Evolutionary conservation across 2,113 vertebrate species (phyloP), one percentile per base, ranked within the genome.

Genomic region (Dipodomys merriami): DNA sequence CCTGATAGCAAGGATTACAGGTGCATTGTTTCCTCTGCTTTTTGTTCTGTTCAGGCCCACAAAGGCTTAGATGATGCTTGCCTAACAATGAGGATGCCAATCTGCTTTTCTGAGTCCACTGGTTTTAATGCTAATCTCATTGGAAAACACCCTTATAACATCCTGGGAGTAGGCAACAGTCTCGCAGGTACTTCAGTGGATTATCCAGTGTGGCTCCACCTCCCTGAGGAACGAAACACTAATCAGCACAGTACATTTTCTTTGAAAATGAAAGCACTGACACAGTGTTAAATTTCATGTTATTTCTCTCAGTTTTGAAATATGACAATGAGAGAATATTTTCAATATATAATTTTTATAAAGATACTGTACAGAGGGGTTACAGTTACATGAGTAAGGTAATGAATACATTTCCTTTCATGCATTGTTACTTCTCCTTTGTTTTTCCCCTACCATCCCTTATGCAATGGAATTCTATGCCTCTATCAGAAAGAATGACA

Each of bases 241-340:
- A 46, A 15, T 22, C 20, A 62, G 2, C 60, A 18, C 88, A 33
- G 27, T 49, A 30, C 86, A 91, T 85, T 92, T 92, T 87, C 71
- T 18, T 85, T 57, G 30, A 74, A 94, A 83, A 67, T 86, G 72
- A 91, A 94, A 95, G 76, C 62, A 25, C 57, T 91, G 91, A 86
- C 33, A 71, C 25, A 83, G 84, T 29, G 53, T 91, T 86, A 39
- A 30, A 77, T 76, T 86, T 95, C 67, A 67, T 91, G 95, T 95
- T 91, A 44, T 92, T 84, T 19, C 76, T 81, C 88, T 93, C 83
- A 49, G 35, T 88, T 96, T 95, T 96, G 39, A 97, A 95, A 95
- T 74, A 83, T 93, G 67, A 91, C 79, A 83, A 27, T 23, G 49
- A 92, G 81, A 95, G 16, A 25, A 23, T 12, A 30, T 80, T 19